Percentiles rank a stretch among this genome's conserved stretches.
Conservation (phyloP, 2,888 invertebrate species). For the Drosophila paranaensis region DNA sequence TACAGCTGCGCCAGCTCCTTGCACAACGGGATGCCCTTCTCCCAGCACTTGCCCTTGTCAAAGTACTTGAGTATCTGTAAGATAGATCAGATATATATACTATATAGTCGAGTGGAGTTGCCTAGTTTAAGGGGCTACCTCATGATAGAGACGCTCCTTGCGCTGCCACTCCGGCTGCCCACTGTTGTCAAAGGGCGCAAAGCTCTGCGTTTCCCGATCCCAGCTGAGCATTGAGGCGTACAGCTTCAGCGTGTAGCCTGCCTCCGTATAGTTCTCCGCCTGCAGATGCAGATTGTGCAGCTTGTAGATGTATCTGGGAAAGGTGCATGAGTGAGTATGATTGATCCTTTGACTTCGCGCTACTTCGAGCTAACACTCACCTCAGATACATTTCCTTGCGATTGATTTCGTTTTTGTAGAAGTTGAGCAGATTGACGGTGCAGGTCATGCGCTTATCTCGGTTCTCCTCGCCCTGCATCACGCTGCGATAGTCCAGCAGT, state of each 20-base stretch:
- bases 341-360: background rate
- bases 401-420: slow-evolving; percentile 98
- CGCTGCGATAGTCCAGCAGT: slow-evolving; percentile 96
- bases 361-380: slow-evolving; percentile 39
- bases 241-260: slow-evolving; percentile 96
- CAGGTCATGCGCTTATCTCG: slow-evolving; percentile 98
- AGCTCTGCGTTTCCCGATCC: slow-evolving; percentile 88
- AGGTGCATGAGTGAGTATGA: background rate
- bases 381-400: slow-evolving; percentile 97
- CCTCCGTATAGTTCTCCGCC: slow-evolving; percentile 97
- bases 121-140: slow-evolving; percentile 59
- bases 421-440: slow-evolving; percentile 97
- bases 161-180: slow-evolving; percentile 94
- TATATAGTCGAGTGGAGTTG: background rate
- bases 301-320: slow-evolving; percentile 93
- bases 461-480: slow-evolving; percentile 97
- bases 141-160: slow-evolving; percentile 94
- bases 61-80: slow-evolving; percentile 93
- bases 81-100: no score
- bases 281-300: slow-evolving; percentile 95
- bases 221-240: slow-evolving; percentile 96
- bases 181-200: slow-evolving; percentile 88
- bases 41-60: slow-evolving; percentile 98
- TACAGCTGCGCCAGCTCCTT: slow-evolving; percentile 95
- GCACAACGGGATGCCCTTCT: slow-evolving; percentile 96